phyloP scores from a whole-genome alignment of 2,113 vertebrate species.

The Cynoglossus semilaevis region DNA sequence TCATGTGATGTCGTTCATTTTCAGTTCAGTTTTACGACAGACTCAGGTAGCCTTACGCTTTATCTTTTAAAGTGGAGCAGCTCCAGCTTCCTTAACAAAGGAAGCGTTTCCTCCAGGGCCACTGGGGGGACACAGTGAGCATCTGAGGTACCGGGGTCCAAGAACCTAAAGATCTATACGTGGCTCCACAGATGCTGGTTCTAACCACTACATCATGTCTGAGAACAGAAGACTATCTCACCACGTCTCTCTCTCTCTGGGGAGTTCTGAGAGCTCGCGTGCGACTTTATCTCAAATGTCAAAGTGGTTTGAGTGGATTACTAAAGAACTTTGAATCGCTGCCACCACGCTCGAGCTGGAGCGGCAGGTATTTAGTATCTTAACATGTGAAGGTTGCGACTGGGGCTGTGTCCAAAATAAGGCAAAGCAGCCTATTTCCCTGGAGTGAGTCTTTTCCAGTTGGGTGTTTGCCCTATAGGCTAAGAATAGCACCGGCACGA shows the following conservation, averaged over 20 bases:
- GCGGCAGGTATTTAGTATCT: slow-evolving; percentile 32
- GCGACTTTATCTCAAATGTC: slow-evolving; percentile 58
- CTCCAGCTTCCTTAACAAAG: background rate
- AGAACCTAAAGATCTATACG: slow-evolving; percentile 12
- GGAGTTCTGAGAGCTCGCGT: slow-evolving; percentile 33
- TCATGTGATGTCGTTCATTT: background rate
- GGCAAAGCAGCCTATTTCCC: slow-evolving; percentile 29
- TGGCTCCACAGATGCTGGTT: slow-evolving; percentile 31
- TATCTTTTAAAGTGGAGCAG: background rate
- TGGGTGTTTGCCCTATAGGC: slow-evolving; percentile 7
- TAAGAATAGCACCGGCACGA: slow-evolving; percentile 32
- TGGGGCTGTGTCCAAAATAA: slow-evolving; percentile 53
- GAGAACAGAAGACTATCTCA: slow-evolving; percentile 41
- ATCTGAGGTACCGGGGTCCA: background rate
- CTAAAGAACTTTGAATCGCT: slow-evolving; percentile 52
- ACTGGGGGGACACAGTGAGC: background rate
- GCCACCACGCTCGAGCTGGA: slow-evolving; percentile 33
- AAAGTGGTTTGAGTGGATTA: slow-evolving; percentile 57
- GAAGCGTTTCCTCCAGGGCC: background rate
- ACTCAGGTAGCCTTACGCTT: slow-evolving; percentile 4
- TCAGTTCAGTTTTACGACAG: slow-evolving; percentile 8
- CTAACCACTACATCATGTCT: slow-evolving; percentile 50
- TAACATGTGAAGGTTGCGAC: slow-evolving; percentile 50
- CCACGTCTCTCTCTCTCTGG: slow-evolving; percentile 37
- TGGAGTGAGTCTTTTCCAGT: slow-evolving; percentile 35